Base-by-base conservation (phyloP, 2,797 vertebrate genomes). In the Channa striata region DNA sequence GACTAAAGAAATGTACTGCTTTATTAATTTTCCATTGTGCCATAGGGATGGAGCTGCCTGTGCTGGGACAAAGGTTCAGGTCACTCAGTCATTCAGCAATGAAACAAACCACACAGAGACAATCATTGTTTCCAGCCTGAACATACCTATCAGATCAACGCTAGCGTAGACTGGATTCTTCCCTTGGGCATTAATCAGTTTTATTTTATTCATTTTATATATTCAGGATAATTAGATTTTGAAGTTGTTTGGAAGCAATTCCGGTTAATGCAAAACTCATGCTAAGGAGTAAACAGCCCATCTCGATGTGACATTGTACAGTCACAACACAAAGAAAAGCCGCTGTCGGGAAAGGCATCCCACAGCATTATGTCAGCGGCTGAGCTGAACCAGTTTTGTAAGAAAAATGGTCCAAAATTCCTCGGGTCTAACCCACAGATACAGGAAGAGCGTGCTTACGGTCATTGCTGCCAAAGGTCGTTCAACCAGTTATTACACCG, bases 171-270 rank as follows among this genome's bases (percentile, higher is more conserved):
- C 21, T n/a, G 19, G 33, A 34, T 44, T 43, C 8, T 11, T 44
- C 13, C 23, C 14, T 42, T 42, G 23, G 23, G 21, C 25, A 53
- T 44, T 6, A 30, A 62, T 44, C 20, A 36, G 11, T 61, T 25
- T 53, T 19, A 49, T 43, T 42, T 33, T 5, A 36, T 34, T 54
- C 2, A 25, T 16, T 53, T 53, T 2, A 54, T 48, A 42, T 19
- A 42, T 70, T 58, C 1, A 4, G 34, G 33, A 11, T 49, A 11
- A 59, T 71, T 48, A 63, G 11, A 67, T 21, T 47, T 21, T 50
- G n/a, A 62, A 59, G 50, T 43, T 21, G 6, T 50, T 3, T 30
- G n/a, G 12, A 17, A 40, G 42, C 1, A 0, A n/a, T 21, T 51
- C 64, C 66, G 16, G 60, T 61, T 48, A 25, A 25, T 59, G 50